Evolutionary conservation across 1,140 invertebrate genomes (phyloP), one percentile per base, ranked within the genome.

Genomic region (Reticulitermes speratus): DNA sequence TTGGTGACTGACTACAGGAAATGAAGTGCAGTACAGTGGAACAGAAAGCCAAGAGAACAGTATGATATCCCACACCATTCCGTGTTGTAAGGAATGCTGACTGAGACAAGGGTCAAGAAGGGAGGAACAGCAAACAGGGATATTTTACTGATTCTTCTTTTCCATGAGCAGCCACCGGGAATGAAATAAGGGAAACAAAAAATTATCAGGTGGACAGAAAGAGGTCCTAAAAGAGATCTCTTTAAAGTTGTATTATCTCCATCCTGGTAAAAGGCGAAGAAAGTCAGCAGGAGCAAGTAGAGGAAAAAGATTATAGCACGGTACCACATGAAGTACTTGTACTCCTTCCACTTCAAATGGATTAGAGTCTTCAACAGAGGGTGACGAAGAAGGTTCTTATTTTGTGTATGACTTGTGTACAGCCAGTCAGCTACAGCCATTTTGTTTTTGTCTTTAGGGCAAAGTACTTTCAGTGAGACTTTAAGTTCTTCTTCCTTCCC

Each of bases 171-270:
- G 9, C n/a, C 3, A 7, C 1, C 1, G n/a, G 65, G n/a, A 11
- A 75, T 7, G 2, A 75, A 14, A 75, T 75, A 75, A 0, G n/a
- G 65, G n/a, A 75, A 8, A 75, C 65, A 75, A 14, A 75, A 75
- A 6, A 75, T 6, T 0, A 30, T 30, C 25, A 75, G 25, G 65
- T 75, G 65, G 8, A 30, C n/a, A 75, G 65, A 75, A 11, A 75
- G 65, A 30, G 30, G 7, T 7, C n/a, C 7, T 30, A 30, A 6
- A 7, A 14, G 8, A 9, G 1, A 25, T 5, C 65, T 25, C n/a
- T 2, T 5, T 9, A 30, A 2, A 9, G n/a, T 16, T 9, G 25
- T 0, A 6, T 8, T 0, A 2, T 9, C n/a, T 12, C 9, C 7
- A 30, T 30, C 16, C 11, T 25, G 7, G 9, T 25, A 14, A 9